phyloP scores from a whole-genome alignment of 2,797 vertebrate species.

The Hydrophis major region DNA sequence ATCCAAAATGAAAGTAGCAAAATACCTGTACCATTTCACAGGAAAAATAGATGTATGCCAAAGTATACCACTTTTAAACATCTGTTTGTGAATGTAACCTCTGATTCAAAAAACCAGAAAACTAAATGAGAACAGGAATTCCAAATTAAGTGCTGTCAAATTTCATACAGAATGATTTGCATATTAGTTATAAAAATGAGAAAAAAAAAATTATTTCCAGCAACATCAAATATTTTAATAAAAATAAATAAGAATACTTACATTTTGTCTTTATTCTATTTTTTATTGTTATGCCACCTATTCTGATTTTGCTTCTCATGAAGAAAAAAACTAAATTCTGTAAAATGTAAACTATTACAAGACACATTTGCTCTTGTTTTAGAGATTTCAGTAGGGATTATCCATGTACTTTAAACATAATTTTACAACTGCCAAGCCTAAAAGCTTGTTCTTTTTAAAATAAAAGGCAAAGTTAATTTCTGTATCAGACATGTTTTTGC shows the following conservation, averaged over 20 bases:
- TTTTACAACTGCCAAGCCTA: neutral
- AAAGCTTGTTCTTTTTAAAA: neutral
- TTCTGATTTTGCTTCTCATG: neutral
- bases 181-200: neutral
- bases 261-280: neutral
- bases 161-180: neutral
- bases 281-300: neutral
- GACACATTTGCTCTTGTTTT: neutral
- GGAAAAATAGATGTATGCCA: neutral
- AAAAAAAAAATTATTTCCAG: neutral
- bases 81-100: neutral
- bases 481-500: neutral
- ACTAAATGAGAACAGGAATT: neutral
- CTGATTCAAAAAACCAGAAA: neutral
- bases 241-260: neutral
- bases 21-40: neutral
- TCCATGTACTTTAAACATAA: neutral
- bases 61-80: neutral
- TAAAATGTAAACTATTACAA: neutral
- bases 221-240: neutral
- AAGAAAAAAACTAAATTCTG: neutral
- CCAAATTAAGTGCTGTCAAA: neutral
- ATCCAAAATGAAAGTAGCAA: neutral
- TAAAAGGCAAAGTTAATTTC: neutral
- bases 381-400: neutral